phyloP scores from a whole-genome alignment of 2,888 invertebrate genomes.

The Itoplectis maculator region DNA sequence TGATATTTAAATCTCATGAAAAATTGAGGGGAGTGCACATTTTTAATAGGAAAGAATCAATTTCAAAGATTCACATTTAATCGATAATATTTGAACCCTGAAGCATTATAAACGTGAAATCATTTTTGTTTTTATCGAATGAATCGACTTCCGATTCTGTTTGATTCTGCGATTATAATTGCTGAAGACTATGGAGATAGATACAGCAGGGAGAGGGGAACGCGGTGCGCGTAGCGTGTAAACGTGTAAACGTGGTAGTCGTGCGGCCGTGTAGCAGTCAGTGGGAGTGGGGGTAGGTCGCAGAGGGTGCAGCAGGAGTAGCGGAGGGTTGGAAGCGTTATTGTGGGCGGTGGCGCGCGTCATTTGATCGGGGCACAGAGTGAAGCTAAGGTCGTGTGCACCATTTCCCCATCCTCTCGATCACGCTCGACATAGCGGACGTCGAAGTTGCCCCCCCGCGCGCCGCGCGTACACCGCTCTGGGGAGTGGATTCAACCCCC shows the following conservation, averaged over 20 bases:
- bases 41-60: no score
- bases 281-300: conserved; percentile 27
- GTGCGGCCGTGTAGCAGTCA: conserved; percentile 46
- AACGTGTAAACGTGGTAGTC: conserved; percentile 45
- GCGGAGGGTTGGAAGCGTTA: conserved; percentile 74
- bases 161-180: no score
- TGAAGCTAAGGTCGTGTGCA: conserved; percentile 79
- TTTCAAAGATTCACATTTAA: no score
- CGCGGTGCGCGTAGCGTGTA: not conserved
- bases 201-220: no score
- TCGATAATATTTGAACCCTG: no score
- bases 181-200: not conserved
- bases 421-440: conserved; percentile 62
- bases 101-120: no score
- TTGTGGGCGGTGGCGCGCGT: conserved; percentile 83
- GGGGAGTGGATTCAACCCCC: conserved; percentile 79
- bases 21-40: no score
- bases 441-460: conserved; percentile 77
- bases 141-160: no score
- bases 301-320: conserved; percentile 19
- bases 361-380: conserved; percentile 82
- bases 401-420: conserved; percentile 75
- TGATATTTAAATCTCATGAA: no score
- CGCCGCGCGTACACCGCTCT: conserved; percentile 75
- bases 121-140: no score